Evolutionary conservation across 2,113 vertebrate genomes (phyloP), one percentile per base, ranked within the genome.

Genomic region (Pseudonaja textilis): DNA sequence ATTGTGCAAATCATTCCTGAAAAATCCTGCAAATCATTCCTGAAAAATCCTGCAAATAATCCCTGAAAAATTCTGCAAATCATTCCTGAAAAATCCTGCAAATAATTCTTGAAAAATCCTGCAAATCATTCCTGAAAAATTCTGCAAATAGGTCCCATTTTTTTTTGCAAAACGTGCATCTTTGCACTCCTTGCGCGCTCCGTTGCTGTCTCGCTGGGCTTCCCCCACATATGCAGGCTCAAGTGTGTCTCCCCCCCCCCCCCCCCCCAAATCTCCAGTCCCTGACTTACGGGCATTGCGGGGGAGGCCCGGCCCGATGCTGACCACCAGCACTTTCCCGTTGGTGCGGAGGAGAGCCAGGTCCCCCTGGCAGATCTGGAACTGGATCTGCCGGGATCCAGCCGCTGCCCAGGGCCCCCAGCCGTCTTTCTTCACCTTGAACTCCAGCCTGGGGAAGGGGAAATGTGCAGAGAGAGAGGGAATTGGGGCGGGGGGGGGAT

Each of bases 341-440:
- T 95, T 97, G 25, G 97, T 97, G 93, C 98, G 98, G 52, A 98
- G 89, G 14, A 97, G 39, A 0, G 81, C 96, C 10, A 97, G 92
- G 0, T 98, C 97, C 0, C 98, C 98, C 54, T 97, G 97, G 85
- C 97, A 97, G 26, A 0, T 12, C 93, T 98, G 97, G 94, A 98
- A 98, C 95, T 98, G 98, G 90, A 98, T 97, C 95, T 98, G 98
- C 12, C 98, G 97, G 91, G 98, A 98, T 2, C 98, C 98, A 0
- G 98, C 96, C 0, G 98, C 97, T 5, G 95, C 96, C 95, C 98
- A 98, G 0, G 97, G 98, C 47, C 98, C 97, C 98, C 98, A 98
- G 29, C 98, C 97, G 0, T 97, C 98, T 92, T 98, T 98, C 96
- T 98, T 98, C 93, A 98, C 98, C 96, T 98, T 98, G 93, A 98